Evolutionary conservation across 2,797 vertebrate species (phyloP), one percentile per base, ranked within the genome.

Genomic region (Coregonus suidteri): DNA sequence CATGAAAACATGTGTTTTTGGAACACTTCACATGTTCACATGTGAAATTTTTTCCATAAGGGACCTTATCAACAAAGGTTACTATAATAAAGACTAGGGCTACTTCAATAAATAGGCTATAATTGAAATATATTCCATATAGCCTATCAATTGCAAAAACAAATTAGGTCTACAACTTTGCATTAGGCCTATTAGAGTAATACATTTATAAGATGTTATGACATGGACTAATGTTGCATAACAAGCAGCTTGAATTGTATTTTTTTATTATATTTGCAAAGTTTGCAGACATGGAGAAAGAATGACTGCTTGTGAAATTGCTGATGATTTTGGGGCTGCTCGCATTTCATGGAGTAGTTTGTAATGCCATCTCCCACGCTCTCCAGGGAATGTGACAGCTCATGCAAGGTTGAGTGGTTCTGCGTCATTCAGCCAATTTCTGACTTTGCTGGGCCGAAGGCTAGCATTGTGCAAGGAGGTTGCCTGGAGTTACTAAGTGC

Each of bases 351-450:
- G 3, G 77, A 14, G 84, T 80, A 65, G 89, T 82, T 85, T 89
- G 89, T 90, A 93, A 91, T 89, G 90, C 84, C 91, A 92, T 91
- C 88, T 88, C 85, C 85, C 62, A 85, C 82, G 71, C 91, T 90
- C 90, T 90, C 91, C 81, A 86, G 92, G 91, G 93, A 93, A 94
- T 93, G 92, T 93, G 90, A 90, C 91, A 90, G 90, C 92, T 92
- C 83, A 85, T 90, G 90, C 84, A 82, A 83, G 84, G 85, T 79
- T 16, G 78, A 77, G 74, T 2, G 75, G 74, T 85, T 87, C 90
- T 92, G 90, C 92, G 92, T 93, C 92, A 93, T 89, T 87, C 83
- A 72, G 81, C 11, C 78, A 30, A 15, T 78, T 82, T 76, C 83
- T 65, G 79, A 68, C 74, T 68, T 3, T 18, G 71, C 5, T 56